A percentile compares a stretch with the other conserved stretches of the same genome.
Evolutionary conservation across 2,888 invertebrate genomes (phyloP).

Genomic region (Drosophila siamana): DNA sequence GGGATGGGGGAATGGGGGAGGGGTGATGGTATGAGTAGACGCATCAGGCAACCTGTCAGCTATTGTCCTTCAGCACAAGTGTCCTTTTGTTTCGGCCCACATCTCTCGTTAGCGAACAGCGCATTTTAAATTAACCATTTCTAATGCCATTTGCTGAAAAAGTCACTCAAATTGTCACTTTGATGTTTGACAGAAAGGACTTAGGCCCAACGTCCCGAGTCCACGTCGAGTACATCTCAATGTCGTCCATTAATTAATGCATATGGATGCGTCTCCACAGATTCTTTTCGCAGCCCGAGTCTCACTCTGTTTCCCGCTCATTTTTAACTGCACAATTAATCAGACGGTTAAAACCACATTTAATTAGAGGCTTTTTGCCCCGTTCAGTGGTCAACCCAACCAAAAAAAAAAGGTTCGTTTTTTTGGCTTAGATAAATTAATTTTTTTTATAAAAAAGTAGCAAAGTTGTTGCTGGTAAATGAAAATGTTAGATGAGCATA

Average conservation of each 20-base stretch:
- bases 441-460: conserved; percentile 1
- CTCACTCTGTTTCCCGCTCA: conserved; percentile 13
- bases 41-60: conserved; percentile 64
- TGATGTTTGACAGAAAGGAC: conserved; percentile 67
- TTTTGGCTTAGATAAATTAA: not conserved
- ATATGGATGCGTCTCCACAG: conserved; percentile 50
- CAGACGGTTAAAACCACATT: conserved; percentile 69
- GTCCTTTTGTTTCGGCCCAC: conserved; percentile 69
- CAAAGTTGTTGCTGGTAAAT: too few species aligned
- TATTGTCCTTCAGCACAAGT: conserved; percentile 73
- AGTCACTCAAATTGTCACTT: conserved; percentile 81
- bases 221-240: conserved; percentile 1
- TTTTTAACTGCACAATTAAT: conserved; percentile 73
- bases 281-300: conserved; percentile 2
- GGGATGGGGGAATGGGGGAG: not conserved
- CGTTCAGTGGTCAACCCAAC: conserved; percentile 36
- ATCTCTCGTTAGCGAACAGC: conserved; percentile 47
- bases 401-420: conserved; percentile 15
- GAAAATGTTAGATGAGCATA: too few species aligned
- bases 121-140: conserved; percentile 74
- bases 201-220: conserved; percentile 17
- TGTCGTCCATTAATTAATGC: conserved; percentile 45
- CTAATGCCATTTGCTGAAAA: conserved; percentile 57
- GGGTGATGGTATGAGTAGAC: not conserved
- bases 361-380: conserved; percentile 65